phyloP scores from a whole-genome alignment of 2,888 invertebrate species.

The Griposia aprilina region DNA sequence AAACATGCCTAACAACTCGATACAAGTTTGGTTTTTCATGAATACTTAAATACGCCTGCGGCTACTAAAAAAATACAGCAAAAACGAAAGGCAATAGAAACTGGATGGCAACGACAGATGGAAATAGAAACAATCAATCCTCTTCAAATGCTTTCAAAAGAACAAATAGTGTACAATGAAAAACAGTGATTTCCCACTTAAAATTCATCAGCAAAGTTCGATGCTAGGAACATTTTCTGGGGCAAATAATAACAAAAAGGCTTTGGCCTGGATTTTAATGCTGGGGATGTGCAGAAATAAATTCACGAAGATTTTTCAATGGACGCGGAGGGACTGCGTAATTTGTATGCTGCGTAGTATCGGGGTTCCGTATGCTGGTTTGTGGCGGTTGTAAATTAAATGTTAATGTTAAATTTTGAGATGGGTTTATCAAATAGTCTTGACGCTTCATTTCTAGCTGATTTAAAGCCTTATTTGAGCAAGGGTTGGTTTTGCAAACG shows the following conservation, averaged over 20 bases:
- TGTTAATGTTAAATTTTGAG: not conserved
- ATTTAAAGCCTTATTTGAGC: not conserved
- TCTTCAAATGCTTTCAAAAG: constrained; percentile 52
- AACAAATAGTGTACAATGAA: constrained; percentile 56
- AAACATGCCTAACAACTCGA: constrained; percentile 35
- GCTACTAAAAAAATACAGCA: constrained; percentile 10
- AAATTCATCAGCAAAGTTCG: constrained; percentile 67
- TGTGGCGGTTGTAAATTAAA: not conserved
- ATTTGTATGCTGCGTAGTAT: constrained; percentile 76
- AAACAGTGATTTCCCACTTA: constrained; percentile 64
- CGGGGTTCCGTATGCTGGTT: constrained; percentile 63
- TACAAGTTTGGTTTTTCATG: constrained; percentile 37
- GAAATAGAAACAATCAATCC: constrained; percentile 50
- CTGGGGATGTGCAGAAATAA: constrained; percentile 80
- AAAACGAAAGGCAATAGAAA: constrained; percentile 22
- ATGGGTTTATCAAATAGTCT: not conserved
- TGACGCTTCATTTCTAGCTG: not conserved
- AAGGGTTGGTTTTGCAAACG: not conserved
- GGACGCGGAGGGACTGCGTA: constrained; percentile 81
- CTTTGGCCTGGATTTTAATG: constrained; percentile 77
- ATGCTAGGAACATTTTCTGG: constrained; percentile 67
- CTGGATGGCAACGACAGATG: constrained; percentile 24
- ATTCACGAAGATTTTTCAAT: constrained; percentile 84
- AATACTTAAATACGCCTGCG: constrained; percentile 34
- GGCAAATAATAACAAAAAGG: constrained; percentile 79